Evolutionary conservation across 2,888 invertebrate species (phyloP).

Genomic region (Drosophila mimetica): DNA sequence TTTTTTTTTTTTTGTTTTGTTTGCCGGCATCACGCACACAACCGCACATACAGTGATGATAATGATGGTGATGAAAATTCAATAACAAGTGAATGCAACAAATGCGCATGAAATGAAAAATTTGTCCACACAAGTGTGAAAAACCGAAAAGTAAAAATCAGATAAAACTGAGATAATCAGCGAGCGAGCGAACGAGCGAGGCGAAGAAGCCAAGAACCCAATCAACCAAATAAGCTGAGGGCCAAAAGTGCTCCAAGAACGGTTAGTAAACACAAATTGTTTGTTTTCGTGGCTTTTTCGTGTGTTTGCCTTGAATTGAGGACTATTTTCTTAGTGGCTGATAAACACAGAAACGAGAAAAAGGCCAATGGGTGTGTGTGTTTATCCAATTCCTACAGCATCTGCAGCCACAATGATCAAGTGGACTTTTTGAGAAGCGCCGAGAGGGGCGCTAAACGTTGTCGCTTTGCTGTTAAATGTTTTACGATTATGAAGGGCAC

Average conservation of each 20-base stretch:
- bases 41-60: conserved; percentile 2
- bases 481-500: neutral
- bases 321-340: conserved; percentile 13
- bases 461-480: neutral
- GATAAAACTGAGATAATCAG: conserved; percentile 22
- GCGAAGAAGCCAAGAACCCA: conserved; percentile 9
- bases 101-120: conserved; percentile 32
- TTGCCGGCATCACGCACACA: conserved; percentile 28
- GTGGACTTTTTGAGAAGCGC: neutral
- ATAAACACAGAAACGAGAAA: neutral
- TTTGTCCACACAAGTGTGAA: conserved; percentile 29
- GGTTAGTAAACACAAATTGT: conserved; percentile 39
- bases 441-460: neutral
- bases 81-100: conserved; percentile 34
- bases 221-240: conserved; percentile 13
- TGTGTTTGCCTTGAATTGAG: conserved; percentile 7
- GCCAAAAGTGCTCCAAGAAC: conserved; percentile 11
- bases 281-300: conserved; percentile 13
- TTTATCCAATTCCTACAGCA: neutral
- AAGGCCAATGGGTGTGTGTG: neutral
- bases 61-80: conserved; percentile 18
- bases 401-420: neutral
- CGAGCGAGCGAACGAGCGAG: conserved; percentile 8
- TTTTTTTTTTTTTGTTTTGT: conserved; percentile 18
- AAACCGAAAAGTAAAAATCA: conserved; percentile 5